phyloP scores from a whole-genome alignment of 2,113 vertebrate genomes.

The Phasianus colchicus region DNA sequence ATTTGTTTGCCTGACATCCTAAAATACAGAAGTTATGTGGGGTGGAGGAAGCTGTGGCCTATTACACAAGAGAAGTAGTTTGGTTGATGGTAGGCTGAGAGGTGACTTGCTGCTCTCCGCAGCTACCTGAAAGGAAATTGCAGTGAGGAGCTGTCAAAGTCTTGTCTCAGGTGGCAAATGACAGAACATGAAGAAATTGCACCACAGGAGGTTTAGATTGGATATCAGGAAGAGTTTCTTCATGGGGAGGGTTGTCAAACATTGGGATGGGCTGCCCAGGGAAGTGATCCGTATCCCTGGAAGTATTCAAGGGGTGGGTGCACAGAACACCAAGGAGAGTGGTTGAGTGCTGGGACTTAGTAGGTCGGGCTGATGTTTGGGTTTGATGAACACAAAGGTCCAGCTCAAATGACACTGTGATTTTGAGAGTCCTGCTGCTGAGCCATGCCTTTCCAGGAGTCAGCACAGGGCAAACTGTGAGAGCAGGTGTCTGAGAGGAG shows the following conservation, averaged over 20 bases:
- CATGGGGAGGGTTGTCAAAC: neutral
- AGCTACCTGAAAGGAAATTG: neutral
- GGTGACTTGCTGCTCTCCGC: neutral
- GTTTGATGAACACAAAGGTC: neutral
- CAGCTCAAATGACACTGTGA: neutral
- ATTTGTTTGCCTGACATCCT: neutral
- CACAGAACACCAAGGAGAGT: neutral
- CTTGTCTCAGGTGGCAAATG: neutral
- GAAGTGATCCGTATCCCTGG: neutral
- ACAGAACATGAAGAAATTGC: neutral
- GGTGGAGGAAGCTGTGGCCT: neutral
- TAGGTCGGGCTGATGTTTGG: neutral
- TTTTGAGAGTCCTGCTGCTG: accelerated
- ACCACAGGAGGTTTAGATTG: neutral
- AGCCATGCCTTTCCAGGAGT: neutral
- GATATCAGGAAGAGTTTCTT: neutral
- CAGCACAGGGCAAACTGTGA: neutral
- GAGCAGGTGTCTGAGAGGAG: neutral
- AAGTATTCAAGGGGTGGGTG: neutral
- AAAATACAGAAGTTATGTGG: neutral
- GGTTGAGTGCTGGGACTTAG: neutral
- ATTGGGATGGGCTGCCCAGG: neutral
- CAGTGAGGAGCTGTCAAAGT: neutral
- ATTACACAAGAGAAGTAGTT: neutral
- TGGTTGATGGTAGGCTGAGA: neutral